A percentile compares a stretch with the other conserved stretches of the same genome.
phyloP scores from a whole-genome alignment of 2,888 invertebrate species.

The Trichacis sp. region DNA sequence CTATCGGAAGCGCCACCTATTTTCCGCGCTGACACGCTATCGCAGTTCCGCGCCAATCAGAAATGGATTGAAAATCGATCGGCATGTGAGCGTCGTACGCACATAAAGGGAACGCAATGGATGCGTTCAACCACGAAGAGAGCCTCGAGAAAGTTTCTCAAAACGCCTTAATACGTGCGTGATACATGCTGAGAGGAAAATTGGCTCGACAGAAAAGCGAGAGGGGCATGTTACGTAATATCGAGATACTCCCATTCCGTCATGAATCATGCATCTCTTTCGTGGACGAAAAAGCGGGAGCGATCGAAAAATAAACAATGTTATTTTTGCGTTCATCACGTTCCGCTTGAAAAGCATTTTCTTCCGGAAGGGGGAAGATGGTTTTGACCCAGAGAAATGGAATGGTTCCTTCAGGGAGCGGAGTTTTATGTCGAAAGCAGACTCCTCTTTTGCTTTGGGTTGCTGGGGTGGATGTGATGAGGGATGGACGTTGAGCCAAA shows the following conservation, averaged over 20 bases:
- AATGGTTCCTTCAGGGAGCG: conserved; percentile 17
- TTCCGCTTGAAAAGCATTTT: conserved; percentile 39
- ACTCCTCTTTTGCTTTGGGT: conserved; percentile 48
- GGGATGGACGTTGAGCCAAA: conserved; percentile 46
- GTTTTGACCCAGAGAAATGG: conserved; percentile 14
- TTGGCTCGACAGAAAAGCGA: conserved; percentile 45
- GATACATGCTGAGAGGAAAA: conserved; percentile 48
- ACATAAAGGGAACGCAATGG: conserved; percentile 39
- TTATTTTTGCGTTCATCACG: conserved; percentile 57
- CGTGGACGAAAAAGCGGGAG: conserved; percentile 41
- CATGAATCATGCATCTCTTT: conserved; percentile 64
- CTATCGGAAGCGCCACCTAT: conserved; percentile 15
- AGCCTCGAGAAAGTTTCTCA: not conserved
- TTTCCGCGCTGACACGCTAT: conserved; percentile 36
- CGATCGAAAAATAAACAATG: conserved; percentile 62
- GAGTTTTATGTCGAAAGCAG: conserved; percentile 58
- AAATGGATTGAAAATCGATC: conserved; percentile 42
- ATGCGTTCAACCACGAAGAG: conserved; percentile 30
- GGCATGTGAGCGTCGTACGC: conserved; percentile 36
- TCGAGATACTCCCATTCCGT: conserved; percentile 51
- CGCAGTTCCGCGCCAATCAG: conserved; percentile 34
- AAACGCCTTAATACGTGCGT: conserved; percentile 29
- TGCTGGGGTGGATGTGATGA: conserved; percentile 50
- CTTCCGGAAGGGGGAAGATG: too few relatives aligned
- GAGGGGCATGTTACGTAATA: conserved; percentile 14